These are phyloP conservation scores for Trissolcus brochymenae DNA, from an alignment of 2,888 invertebrate genomes.

Conservation along the genomic window DNA sequence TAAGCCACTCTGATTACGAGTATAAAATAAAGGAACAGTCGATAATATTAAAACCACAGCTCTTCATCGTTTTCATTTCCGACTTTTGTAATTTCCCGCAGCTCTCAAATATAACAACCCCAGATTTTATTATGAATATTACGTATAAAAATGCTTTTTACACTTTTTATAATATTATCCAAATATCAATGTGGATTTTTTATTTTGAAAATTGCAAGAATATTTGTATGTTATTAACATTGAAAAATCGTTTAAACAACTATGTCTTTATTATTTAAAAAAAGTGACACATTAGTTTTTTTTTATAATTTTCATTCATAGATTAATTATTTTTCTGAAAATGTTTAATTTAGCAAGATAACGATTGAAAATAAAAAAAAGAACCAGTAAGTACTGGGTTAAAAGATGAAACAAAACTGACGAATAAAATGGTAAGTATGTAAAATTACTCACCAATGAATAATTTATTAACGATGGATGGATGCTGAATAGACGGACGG, in stretches of 20 bases:
- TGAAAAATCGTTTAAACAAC: neutral
- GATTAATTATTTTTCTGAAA: too few relatives aligned
- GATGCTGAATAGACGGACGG: conserved; percentile 43
- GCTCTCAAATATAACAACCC: conserved; percentile 64
- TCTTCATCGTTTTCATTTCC: conserved; percentile 72
- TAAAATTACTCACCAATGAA: neutral
- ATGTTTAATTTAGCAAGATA: too few relatives aligned
- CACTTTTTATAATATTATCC: conserved; percentile 3
- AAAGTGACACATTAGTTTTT: neutral
- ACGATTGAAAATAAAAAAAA: too few relatives aligned
- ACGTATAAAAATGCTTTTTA: conserved; percentile 37
- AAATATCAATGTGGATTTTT: neutral
- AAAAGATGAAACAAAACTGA: too few relatives aligned
- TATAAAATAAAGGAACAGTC: conserved; percentile 62
- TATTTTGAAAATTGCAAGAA: too few relatives aligned
- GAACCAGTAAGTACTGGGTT: too few relatives aligned
- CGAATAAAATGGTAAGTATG: neutral
- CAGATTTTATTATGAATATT: conserved; percentile 44
- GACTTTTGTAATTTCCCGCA: conserved; percentile 76
- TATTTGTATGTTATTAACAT: neutral
- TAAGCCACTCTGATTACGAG: conserved; percentile 25
- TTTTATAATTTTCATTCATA: neutral
- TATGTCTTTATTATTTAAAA: neutral
- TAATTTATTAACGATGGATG: conserved; percentile 20
- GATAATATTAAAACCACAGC: conserved; percentile 74